Evolutionary conservation across 2,797 vertebrate species (phyloP), one percentile per base, ranked within the genome.

Genomic region (Yasuhikotakia modesta): DNA sequence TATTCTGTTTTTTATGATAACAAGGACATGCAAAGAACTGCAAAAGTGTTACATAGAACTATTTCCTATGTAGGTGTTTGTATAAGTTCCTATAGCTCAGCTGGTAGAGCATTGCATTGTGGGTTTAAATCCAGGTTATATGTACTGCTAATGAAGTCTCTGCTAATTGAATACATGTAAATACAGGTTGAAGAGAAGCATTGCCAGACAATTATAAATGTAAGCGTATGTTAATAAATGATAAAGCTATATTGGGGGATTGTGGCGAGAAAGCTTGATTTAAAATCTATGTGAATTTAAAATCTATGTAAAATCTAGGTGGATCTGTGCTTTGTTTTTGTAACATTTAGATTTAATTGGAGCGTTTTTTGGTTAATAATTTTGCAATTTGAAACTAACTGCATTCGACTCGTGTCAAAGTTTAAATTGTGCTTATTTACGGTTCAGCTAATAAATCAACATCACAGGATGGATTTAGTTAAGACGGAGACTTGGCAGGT

Each of bases 371-470:
- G 73, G 86, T 78, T n/a, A 88, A 82, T 63, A 2, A 82, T 84
- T 75, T 64, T 45, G 60, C 8, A 63, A 82, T 78, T 81, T 75
- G 76, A 10, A 14, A 74, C 78, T 67, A 64, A 13, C 79, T 0
- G 21, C 53, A 73, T 86, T 71, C 43, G 71, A 80, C 82, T 77
- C 14, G 1, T 81, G 73, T 74, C 2, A 83, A 80, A 86, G 84
- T 88, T 83, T 81, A 85, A 83, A 86, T 87, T 86, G 85, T 89
- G 55, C 32, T 72, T 85, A 90, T 87, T 81, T 88, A 84, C 81
- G 73, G 80, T 85, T 75, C 79, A 83, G 88, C 88, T 86, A 87
- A 87, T 91, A 88, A 90, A 89, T 90, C 87, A 89, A 83, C 85
- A 87, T 91, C 87, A 89, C 84, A 75, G 52, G 83, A 61, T 53